Evolutionary conservation across 2,888 invertebrate genomes (phyloP).

Genomic region (Liopterus haemorrhoidalis): DNA sequence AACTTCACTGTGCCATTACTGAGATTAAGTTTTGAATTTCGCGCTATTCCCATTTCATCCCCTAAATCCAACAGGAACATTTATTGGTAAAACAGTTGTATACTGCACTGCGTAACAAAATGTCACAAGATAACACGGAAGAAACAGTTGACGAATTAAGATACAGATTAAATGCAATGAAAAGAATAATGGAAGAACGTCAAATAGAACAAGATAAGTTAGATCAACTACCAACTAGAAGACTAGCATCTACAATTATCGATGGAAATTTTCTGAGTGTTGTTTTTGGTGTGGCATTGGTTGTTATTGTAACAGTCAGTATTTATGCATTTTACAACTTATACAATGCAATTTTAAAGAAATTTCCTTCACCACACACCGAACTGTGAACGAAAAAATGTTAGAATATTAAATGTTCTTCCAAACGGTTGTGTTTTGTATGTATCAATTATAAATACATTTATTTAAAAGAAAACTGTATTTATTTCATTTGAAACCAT

Average conservation of each 20-base stretch:
- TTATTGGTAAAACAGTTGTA: no score
- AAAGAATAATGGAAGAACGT: slow-evolving; percentile 71
- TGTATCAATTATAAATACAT: no score
- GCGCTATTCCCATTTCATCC: no score
- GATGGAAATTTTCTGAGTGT: slow-evolving; percentile 78
- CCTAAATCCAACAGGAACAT: no score
- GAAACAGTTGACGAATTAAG: slow-evolving; percentile 79
- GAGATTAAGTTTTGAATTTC: no score
- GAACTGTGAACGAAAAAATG: slow-evolving; percentile 57
- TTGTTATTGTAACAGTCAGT: slow-evolving; percentile 74
- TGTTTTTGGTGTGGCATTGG: slow-evolving; percentile 71
- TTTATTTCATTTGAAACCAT: no score
- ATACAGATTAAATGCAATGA: slow-evolving; percentile 72
- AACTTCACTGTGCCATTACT: no score
- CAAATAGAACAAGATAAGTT: slow-evolving; percentile 50
- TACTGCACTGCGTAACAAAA: no score
- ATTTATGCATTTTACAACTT: slow-evolving; percentile 81
- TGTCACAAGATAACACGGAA: no score
- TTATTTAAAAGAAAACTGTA: no score
- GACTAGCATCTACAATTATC: slow-evolving; percentile 55
- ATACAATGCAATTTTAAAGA: slow-evolving; percentile 72
- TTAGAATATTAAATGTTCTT: no score
- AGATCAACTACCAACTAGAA: slow-evolving; percentile 40
- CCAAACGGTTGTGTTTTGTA: no score
- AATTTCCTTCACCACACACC: slow-evolving; percentile 73